A percentile compares a stretch with the other conserved stretches of the same genome.
phyloP scores from a whole-genome alignment of 1,140 invertebrate genomes.

The Zaprionus nigranus region DNA sequence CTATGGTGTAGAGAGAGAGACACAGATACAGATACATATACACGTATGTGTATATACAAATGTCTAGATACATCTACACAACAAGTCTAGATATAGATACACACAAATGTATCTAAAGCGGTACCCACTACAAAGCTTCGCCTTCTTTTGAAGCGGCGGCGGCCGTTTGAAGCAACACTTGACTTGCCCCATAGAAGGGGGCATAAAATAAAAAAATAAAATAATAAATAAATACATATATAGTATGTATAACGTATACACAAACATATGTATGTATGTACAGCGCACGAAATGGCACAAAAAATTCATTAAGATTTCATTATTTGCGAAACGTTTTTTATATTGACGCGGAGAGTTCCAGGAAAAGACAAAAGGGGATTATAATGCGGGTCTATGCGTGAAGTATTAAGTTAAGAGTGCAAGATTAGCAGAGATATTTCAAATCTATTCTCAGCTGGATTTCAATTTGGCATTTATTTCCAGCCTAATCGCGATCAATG shows the following conservation, averaged over 20 bases:
- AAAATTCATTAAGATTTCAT: conserved; percentile 73
- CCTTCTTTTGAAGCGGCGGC: conserved; percentile 63
- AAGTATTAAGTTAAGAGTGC: not conserved
- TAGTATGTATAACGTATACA: conserved; percentile 7
- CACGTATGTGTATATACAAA: not conserved
- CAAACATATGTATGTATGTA: not conserved
- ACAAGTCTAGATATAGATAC: not conserved
- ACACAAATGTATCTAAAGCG: conserved; percentile 7
- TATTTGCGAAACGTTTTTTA: conserved; percentile 51
- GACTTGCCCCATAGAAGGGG: conserved; percentile 45
- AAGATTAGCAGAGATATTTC: not conserved
- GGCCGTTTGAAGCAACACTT: conserved; percentile 78
- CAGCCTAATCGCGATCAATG: conserved; percentile 9
- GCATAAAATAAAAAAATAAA: conserved; percentile 20
- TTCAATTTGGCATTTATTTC: not conserved
- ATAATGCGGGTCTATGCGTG: not conserved
- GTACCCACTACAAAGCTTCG: conserved; percentile 29
- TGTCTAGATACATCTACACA: not conserved
- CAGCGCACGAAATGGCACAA: conserved; percentile 27
- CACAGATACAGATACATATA: not conserved
- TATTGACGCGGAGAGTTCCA: conserved; percentile 35
- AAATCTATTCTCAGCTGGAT: not conserved
- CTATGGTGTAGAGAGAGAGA: conserved; percentile 24
- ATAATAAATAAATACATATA: conserved; percentile 20
- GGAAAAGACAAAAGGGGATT: conserved; percentile 27